phyloP scores from a whole-genome alignment of 2,797 vertebrate genomes.

The Clarias platycephalus region DNA sequence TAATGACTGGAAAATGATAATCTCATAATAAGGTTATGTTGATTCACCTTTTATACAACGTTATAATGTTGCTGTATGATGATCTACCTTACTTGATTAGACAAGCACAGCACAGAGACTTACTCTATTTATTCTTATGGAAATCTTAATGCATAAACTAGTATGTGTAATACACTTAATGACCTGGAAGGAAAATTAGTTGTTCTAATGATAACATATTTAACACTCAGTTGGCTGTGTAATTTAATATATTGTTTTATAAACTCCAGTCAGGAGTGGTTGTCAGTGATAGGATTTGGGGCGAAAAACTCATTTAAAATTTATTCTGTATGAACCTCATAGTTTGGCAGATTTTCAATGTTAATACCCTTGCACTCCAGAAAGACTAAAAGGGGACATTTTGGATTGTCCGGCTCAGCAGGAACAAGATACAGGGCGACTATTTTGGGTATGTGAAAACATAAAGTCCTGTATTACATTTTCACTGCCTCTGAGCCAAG shows the following conservation, averaged over 20 bases:
- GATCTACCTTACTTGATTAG: not conserved
- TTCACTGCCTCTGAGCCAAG: conserved; percentile 45
- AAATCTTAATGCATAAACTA: not conserved
- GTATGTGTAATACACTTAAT: not conserved
- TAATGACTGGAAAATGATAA: conserved; percentile 45
- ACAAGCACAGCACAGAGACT: not conserved
- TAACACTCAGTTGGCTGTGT: not conserved
- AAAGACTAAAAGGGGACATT: conserved; percentile 4
- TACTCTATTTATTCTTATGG: not conserved
- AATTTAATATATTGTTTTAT: not conserved
- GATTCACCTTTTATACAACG: not conserved
- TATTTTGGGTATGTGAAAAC: conserved; percentile 44
- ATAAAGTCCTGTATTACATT: conserved; percentile 45
- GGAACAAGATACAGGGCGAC: conserved; percentile 38
- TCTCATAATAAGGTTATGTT: conserved; percentile 34
- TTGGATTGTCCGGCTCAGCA: conserved; percentile 38
- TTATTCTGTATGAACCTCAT: not conserved
- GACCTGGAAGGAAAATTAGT: not conserved
- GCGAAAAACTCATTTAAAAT: not conserved
- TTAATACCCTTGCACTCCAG: not conserved
- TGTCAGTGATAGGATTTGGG: not conserved
- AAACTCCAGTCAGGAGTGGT: not conserved
- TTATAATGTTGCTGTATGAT: conserved; percentile 7
- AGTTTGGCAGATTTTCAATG: not conserved
- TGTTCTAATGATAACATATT: not conserved